phyloP scores from a whole-genome alignment of 2,113 vertebrate species.

The Colius striatus region DNA sequence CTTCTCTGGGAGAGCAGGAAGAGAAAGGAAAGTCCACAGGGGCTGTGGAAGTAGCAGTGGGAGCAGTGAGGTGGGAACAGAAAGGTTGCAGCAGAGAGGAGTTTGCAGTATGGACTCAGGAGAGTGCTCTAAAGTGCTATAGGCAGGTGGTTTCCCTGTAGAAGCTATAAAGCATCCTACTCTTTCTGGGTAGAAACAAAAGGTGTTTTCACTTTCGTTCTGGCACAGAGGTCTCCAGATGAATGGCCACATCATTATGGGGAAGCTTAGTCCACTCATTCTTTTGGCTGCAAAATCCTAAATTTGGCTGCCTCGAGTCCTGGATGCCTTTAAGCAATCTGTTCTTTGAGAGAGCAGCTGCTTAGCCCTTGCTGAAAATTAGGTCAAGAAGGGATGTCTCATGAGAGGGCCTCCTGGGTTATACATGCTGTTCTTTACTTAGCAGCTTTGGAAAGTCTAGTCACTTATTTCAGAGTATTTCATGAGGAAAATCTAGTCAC shows the following conservation, averaged over 20 bases:
- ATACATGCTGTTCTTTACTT: background rate
- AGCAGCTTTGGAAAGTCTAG: background rate
- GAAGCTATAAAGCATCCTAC: background rate
- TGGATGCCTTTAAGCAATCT: constrained; percentile 46
- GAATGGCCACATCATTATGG: background rate
- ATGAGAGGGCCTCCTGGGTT: background rate
- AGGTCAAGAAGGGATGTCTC: constrained; percentile 31
- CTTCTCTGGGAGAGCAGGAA: background rate
- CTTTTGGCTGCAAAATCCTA: background rate
- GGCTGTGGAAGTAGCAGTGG: background rate
- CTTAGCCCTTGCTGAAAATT: constrained; percentile 20
- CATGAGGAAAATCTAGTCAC: background rate
- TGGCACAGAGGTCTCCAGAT: background rate
- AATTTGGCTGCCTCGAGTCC: constrained; percentile 1
- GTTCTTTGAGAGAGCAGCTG: constrained; percentile 21
- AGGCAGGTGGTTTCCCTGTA: background rate
- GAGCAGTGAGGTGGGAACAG: fast-evolving
- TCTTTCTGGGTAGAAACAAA: background rate
- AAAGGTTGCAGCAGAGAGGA: background rate
- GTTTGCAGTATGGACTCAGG: background rate
- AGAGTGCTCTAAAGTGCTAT: background rate
- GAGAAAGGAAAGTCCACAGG: background rate
- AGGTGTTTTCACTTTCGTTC: background rate
- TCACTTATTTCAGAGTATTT: background rate
- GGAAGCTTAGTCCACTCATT: background rate